Percentiles rank a stretch among this genome's conserved stretches.
Conservation (phyloP, 2,888 invertebrate genomes). For the Ptychoptera albimana region DNA sequence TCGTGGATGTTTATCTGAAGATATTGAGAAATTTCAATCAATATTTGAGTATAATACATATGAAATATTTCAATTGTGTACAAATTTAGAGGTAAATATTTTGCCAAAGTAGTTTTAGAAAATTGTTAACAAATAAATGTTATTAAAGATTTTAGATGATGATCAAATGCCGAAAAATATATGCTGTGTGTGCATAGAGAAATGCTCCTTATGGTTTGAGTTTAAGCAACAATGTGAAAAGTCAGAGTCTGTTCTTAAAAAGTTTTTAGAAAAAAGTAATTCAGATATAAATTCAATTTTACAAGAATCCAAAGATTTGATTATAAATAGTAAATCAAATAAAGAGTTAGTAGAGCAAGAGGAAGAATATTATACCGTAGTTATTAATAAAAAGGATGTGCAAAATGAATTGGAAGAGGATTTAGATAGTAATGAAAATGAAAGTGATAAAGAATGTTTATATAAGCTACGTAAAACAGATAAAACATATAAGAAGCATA, state of each 20-base stretch:
- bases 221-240: slow-evolving; percentile 32
- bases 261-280: slow-evolving; percentile 6
- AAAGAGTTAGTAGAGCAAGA: neutral
- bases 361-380: neutral
- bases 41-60: neutral
- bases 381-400: neutral
- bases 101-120: neutral
- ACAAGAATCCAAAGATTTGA: neutral
- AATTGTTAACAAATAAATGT: neutral
- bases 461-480: neutral
- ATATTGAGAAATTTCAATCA: neutral
- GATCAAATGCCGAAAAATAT: slow-evolving; percentile 30
- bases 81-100: neutral
- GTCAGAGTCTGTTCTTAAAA: slow-evolving; percentile 28
- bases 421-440: neutral
- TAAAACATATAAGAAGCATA: neutral
- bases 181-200: slow-evolving; percentile 30
- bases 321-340: neutral
- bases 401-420: neutral
- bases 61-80: slow-evolving; percentile 1
- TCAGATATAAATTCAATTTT: neutral
- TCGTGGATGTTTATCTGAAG: slow-evolving; percentile 1
- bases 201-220: slow-evolving; percentile 29
- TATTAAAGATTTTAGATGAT: slow-evolving; percentile 27
- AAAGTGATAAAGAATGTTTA: neutral